Evolutionary conservation across 1,140 invertebrate genomes (phyloP), one percentile per base, ranked within the genome.

Genomic region (Vollenhovia emeryi): DNA sequence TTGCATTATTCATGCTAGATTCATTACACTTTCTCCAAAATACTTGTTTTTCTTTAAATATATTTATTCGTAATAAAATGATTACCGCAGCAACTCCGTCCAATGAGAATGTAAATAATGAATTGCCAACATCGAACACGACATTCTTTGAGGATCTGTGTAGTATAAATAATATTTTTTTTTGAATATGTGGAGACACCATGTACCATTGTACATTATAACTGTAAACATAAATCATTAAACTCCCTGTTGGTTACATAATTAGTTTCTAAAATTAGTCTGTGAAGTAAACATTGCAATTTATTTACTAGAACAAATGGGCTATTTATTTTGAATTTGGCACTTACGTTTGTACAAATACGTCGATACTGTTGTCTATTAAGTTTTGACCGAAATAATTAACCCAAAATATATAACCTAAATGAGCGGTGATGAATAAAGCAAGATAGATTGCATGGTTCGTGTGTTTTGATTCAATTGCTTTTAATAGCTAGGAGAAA

Each of bases 181-280:
- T 80, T 27, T 69, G 60, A 68, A 36, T 5, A 52, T 80, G 30
- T 36, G 33, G 11, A 18, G 45, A 48, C 4, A 48, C 62, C 24
- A n/a, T 69, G 24, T 80, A 80, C 76, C 62, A 80, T 52, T 3
- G n/a, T 40, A 48, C 50, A 40, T 21, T 68, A 64, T 80, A 80
- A 13, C 45, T 52, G 36, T 40, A 60, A 43, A 30, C 18, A 52
- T 24, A 18, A 52, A 73, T 15, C n/a, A n/a, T n/a, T n/a, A n/a
- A n/a, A n/a, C n/a, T n/a, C n/a, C n/a, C n/a, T n/a, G n/a, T n/a
- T n/a, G n/a, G n/a, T n/a, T n/a, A n/a, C n/a, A n/a, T n/a, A 21
- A 8, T 66, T 43, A 40, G 4, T 11, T 7, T 8, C 3, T 36
- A 62, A 36, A 2, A 43, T 43, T 36, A 43, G 1, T 1, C 3